Conservation (phyloP, 2,797 vertebrate species). For the Triplophysa bombifrons region DNA sequence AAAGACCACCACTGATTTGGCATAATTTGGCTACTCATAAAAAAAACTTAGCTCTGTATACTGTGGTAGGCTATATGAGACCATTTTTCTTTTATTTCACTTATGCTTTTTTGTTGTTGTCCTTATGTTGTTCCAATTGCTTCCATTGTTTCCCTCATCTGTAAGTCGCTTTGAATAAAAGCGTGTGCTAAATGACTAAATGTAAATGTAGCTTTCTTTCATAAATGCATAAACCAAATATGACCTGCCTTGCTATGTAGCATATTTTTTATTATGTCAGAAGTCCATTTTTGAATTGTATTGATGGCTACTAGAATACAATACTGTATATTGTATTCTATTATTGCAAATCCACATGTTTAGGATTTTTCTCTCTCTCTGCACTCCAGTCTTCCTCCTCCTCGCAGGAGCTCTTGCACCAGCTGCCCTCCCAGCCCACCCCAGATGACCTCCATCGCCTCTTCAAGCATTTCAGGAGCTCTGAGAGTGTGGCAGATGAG, state of each 20-base stretch:
- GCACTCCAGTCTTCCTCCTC: constrained; percentile 80
- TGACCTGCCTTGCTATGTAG: too few species aligned
- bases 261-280: background rate
- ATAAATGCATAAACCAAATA: constrained; percentile 9
- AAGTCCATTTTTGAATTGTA: background rate
- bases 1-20: too few species aligned
- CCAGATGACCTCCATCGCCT: constrained; percentile 95
- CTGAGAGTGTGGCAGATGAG: constrained; percentile 91
- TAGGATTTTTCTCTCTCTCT: background rate
- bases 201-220: background rate
- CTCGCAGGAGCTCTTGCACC: constrained; percentile 96
- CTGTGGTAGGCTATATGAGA: too few species aligned
- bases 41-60: too few species aligned
- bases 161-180: too few species aligned
- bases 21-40: too few species aligned
- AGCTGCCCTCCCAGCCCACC: constrained; percentile 97
- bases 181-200: too few species aligned
- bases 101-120: too few species aligned
- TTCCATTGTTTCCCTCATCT: too few species aligned
- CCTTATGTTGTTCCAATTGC: too few species aligned
- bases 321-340: background rate
- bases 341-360: background rate
- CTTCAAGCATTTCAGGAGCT: constrained; percentile 96
- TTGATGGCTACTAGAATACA: background rate
- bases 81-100: too few species aligned